Evolutionary conservation across 2,888 invertebrate genomes (phyloP), one percentile per base, ranked within the genome.

Genomic region (Brassicogethes aeneus): DNA sequence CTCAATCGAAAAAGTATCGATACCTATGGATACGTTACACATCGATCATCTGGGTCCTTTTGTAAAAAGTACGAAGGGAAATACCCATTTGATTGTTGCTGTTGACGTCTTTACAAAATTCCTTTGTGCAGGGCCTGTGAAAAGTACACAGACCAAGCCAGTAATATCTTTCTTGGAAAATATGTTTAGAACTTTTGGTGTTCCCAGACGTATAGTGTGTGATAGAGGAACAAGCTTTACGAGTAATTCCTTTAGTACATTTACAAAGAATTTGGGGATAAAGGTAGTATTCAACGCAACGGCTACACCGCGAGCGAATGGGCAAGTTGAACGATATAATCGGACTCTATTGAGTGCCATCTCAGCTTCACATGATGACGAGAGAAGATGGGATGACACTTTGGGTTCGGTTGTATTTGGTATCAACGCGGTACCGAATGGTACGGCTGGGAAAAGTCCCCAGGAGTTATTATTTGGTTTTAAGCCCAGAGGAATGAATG

Each of bases 301-400:
- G 2, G 47, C 56, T 1, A 56, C 56, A 15, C 52, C 52, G 3
- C 16, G 55, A 12, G 55, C 56, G 1, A 57, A 57, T 34, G 56
- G 55, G 1, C 55, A 57, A 40, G 55, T 54, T 2, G 54, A 55
- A 36, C 32, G 51, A 17, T 42, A 45, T 35, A 57, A 55, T 43
- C 15, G 50, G 1, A 38, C 43, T 2, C 52, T 51, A 32, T 43
- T 55, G 16, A 35, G 45, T 5, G 41, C 47, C 2, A n/a, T 54
- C 2, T 35, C 39, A n/a, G 39, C 52, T 5, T 41, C 45, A 3
- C 37, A 39, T 8, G 41, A 45, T 2, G 44, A 50, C 10, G 55
- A 54, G 43, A 36, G 15, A 5, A 43, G 42, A 31, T 54, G 55
- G 53, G 53, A 56, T 37, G 42, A 52, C 8, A 23, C 23, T 5